A percentile compares a stretch with the other conserved stretches of the same genome.
phyloP scores from a whole-genome alignment of 1,140 invertebrate species.

The Danaus plexippus region DNA sequence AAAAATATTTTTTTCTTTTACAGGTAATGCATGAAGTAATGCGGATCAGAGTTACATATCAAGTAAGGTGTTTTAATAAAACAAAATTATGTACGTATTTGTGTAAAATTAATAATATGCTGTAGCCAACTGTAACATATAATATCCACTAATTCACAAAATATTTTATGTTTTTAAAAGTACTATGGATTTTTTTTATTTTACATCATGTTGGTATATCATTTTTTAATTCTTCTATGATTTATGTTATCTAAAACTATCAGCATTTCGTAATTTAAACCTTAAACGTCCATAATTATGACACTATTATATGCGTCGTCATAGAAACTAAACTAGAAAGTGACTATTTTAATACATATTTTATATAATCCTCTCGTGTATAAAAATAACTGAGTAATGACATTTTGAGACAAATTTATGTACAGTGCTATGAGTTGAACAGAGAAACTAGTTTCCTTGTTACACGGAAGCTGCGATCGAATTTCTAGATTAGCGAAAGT shows the following conservation, averaged over 20 bases:
- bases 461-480: slow-evolving; percentile 41
- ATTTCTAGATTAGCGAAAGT: slow-evolving; percentile 24
- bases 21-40: slow-evolving; percentile 1
- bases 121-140: neutral
- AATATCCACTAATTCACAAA: neutral
- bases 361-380: slow-evolving; percentile 12
- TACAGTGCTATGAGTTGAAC: slow-evolving; percentile 14
- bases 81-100: neutral
- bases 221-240: too few relatives aligned
- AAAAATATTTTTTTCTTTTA: slow-evolving; percentile 3
- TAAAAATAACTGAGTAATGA: slow-evolving; percentile 6
- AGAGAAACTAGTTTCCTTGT: slow-evolving; percentile 31
- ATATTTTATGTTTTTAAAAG: neutral
- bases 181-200: neutral
- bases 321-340: slow-evolving; percentile 11
- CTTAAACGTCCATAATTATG: too few relatives aligned
- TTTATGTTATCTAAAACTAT: too few relatives aligned
- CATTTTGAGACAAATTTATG: slow-evolving; percentile 13
- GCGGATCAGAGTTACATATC: too few relatives aligned
- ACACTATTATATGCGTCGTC: too few relatives aligned
- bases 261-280: too few relatives aligned
- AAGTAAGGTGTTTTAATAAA: too few relatives aligned
- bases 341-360: slow-evolving; percentile 6
- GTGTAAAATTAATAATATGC: neutral
- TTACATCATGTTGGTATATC: neutral